Evolutionary conservation across 53 echinoderm and acorn worm genomes (phyloP).

Genomic region (Patiria pectinifera): DNA sequence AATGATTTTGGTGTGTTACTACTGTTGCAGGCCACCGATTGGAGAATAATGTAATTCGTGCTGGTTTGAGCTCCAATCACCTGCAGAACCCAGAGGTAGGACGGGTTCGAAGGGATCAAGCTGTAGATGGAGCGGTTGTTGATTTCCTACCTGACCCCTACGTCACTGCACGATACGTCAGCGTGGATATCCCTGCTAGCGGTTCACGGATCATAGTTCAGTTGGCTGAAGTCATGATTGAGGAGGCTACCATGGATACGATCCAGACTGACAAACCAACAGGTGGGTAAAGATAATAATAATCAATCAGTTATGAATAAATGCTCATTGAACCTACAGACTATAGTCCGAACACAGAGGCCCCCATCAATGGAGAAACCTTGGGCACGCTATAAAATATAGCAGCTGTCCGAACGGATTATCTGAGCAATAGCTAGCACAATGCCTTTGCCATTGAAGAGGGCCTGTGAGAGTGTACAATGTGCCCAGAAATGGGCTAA

Average conservation of each 20-base stretch:
- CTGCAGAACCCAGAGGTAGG: not conserved
- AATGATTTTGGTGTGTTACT: too few relatives aligned
- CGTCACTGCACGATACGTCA: conserved; percentile 5
- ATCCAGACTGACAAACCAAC: not conserved
- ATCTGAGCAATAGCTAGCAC: too few relatives aligned
- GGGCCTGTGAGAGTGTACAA: too few relatives aligned
- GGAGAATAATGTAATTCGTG: not conserved
- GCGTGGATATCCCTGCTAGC: not conserved
- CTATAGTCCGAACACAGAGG: too few relatives aligned
- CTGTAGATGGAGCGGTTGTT: not conserved
- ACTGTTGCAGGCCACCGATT: not conserved
- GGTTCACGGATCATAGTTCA: not conserved
- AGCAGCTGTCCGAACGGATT: too few relatives aligned
- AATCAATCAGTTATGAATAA: too few relatives aligned
- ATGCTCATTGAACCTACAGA: too few relatives aligned
- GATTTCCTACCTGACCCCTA: not conserved
- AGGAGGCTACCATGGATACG: not conserved
- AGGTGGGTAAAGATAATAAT: not conserved
- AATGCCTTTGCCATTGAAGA: too few relatives aligned
- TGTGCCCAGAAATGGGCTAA: too few relatives aligned
- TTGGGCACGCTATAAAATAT: too few relatives aligned
- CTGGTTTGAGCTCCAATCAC: not conserved
- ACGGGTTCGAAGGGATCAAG: not conserved
- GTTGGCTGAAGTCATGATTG: not conserved
- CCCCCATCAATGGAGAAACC: too few relatives aligned